Evolutionary conservation across 2,888 invertebrate species (phyloP).

Genomic region (Campoplex nolae): DNA sequence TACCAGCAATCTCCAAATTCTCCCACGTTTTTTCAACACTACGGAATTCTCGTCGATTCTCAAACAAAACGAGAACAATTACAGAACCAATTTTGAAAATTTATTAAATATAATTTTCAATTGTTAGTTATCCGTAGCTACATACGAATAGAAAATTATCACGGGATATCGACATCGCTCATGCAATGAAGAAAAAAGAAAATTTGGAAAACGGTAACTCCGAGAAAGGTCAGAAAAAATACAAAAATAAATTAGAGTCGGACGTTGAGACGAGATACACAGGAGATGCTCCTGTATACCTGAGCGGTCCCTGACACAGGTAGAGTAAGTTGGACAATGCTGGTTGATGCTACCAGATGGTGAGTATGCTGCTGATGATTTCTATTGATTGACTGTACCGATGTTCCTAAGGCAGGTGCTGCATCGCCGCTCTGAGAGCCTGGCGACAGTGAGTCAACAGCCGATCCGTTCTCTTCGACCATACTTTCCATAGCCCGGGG

Average conservation of each 20-base stretch:
- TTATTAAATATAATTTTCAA: not conserved
- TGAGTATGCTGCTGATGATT: slow-evolving; percentile 84
- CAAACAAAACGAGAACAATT: not conserved
- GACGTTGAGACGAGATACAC: slow-evolving; percentile 79
- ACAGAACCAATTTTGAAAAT: not conserved
- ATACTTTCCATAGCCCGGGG: slow-evolving; percentile 93
- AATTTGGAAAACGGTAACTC: not conserved
- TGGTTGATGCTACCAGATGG: slow-evolving; percentile 87
- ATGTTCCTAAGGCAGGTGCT: slow-evolving; percentile 86
- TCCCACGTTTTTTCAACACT: not conserved
- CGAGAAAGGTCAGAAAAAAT: not conserved
- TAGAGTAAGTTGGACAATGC: slow-evolving; percentile 95
- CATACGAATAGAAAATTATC: not conserved
- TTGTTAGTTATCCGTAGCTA: not conserved
- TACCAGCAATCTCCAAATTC: not conserved
- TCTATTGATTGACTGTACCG: slow-evolving; percentile 85
- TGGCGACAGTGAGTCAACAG: slow-evolving; percentile 86
- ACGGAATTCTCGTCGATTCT: not conserved
- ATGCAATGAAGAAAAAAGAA: not conserved
- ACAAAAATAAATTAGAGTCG: slow-evolving; percentile 49
- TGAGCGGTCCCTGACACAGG: slow-evolving; percentile 85
- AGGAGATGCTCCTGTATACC: slow-evolving; percentile 82
- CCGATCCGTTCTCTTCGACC: slow-evolving; percentile 95
- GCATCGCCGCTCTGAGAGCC: slow-evolving; percentile 85
- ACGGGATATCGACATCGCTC: not conserved